Evolutionary conservation across 37 sponge, comb jelly and placozoan species (phyloP).

Genomic region (Cliona cf. orientalis): DNA sequence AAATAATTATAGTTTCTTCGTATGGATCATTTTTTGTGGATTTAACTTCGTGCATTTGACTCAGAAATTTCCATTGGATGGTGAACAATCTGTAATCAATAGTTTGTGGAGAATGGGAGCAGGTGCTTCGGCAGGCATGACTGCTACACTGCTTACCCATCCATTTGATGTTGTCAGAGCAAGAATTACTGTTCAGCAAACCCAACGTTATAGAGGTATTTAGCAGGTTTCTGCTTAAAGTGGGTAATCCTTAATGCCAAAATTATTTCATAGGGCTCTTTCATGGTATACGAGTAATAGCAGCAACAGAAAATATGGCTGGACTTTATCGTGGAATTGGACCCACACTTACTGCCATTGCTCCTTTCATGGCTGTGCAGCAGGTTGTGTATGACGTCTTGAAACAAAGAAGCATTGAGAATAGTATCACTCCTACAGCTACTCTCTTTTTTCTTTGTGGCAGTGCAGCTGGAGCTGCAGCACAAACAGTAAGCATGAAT

Average conservation of each 20-base stretch:
- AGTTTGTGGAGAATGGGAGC: constrained; percentile 51
- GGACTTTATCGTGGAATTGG: constrained; percentile 70
- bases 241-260: not conserved
- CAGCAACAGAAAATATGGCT: constrained; percentile 17
- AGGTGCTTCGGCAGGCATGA: constrained; percentile 64
- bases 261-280: constrained; percentile 26
- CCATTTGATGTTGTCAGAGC: constrained; percentile 81
- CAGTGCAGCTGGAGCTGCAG: constrained; percentile 63
- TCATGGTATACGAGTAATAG: constrained; percentile 39
- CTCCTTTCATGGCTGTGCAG: constrained; percentile 80
- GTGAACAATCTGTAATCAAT: not conserved
- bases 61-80: constrained; percentile 60
- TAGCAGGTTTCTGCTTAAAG: not conserved
- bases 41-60: no score
- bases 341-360: constrained; percentile 74
- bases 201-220: constrained; percentile 34
- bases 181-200: constrained; percentile 55
- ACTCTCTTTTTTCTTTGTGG: constrained; percentile 70
- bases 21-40: no score
- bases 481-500: constrained; percentile 69
- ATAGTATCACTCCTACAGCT: constrained; percentile 29
- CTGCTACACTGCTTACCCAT: constrained; percentile 66
- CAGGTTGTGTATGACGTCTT: constrained; percentile 73
- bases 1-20: no score
- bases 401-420: constrained; percentile 36